Conservation (phyloP, 2,113 vertebrate species). For the Ageneiosus marmoratus region DNA sequence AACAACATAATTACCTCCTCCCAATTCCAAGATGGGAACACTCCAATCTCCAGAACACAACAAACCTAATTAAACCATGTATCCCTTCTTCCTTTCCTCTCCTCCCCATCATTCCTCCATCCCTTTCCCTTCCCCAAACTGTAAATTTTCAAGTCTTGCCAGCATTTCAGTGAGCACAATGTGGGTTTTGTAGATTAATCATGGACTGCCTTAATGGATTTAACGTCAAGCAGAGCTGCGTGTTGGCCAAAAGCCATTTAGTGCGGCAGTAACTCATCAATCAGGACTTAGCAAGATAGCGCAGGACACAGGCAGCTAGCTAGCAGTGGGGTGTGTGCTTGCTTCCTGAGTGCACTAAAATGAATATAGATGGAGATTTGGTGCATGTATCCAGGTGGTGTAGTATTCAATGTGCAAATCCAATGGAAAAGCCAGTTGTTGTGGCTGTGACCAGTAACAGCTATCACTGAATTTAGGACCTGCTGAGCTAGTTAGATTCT, state of each 20-base stretch:
- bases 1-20: background rate
- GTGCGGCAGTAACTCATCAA: conserved; percentile 33
- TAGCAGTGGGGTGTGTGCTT: background rate
- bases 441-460: background rate
- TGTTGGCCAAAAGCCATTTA: conserved; percentile 36
- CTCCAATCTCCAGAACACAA: background rate
- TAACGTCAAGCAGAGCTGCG: conserved; percentile 32
- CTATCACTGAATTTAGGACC: background rate
- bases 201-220: conserved; percentile 44
- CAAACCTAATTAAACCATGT: background rate
- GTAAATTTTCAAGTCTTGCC: conserved; percentile 21
- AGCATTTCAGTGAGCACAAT: conserved; percentile 14
- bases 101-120: background rate
- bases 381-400: background rate
- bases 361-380: conserved; percentile 8
- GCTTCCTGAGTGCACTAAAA: background rate
- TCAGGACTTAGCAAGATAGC: conserved; percentile 1
- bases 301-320: background rate
- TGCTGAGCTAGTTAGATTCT: background rate
- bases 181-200: conserved; percentile 44
- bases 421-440: background rate
- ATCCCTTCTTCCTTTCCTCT: background rate
- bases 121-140: background rate
- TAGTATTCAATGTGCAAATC: background rate
- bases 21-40: background rate